Conservation (phyloP, 1,140 invertebrate species). For the Dinothrombium tinctorium region DNA sequence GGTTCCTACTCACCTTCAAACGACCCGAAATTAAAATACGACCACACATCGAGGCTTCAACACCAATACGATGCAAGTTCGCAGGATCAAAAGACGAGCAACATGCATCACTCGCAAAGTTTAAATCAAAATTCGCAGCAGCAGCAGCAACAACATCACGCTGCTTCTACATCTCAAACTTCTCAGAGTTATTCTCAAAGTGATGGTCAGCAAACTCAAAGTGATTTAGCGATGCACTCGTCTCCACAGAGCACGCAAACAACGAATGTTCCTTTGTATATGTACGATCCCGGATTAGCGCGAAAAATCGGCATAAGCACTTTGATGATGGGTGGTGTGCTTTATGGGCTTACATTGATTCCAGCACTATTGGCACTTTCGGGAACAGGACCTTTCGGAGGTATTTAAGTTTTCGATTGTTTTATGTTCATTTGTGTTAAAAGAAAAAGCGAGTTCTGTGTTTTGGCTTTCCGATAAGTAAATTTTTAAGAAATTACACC, state of each 20-base stretch:
- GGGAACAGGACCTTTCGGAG: constrained; percentile 1
- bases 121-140: no score
- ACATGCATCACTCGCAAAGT: no score
- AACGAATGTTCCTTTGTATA: not conserved
- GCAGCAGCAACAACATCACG: no score
- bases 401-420: constrained; percentile 4
- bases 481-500: not conserved
- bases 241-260: not conserved
- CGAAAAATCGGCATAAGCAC: constrained; percentile 7
- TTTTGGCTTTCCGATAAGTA: not conserved
- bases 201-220: not conserved
- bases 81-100: no score
- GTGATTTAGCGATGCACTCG: not conserved
- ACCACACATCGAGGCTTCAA: no score
- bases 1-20: no score
- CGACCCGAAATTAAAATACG: no score
- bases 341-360: constrained; percentile 8
- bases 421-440: no score
- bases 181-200: no score
- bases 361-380: constrained; percentile 6
- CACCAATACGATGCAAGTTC: no score
- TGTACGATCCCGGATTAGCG: constrained; percentile 7
- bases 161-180: no score
- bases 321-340: constrained; percentile 6
- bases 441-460: no score